A percentile compares a stretch with the other conserved stretches of the same genome.
These are phyloP conservation scores for Meiosimyza decipiens DNA, from an alignment of 2,888 invertebrate genomes.

Conservation along the genomic window DNA sequence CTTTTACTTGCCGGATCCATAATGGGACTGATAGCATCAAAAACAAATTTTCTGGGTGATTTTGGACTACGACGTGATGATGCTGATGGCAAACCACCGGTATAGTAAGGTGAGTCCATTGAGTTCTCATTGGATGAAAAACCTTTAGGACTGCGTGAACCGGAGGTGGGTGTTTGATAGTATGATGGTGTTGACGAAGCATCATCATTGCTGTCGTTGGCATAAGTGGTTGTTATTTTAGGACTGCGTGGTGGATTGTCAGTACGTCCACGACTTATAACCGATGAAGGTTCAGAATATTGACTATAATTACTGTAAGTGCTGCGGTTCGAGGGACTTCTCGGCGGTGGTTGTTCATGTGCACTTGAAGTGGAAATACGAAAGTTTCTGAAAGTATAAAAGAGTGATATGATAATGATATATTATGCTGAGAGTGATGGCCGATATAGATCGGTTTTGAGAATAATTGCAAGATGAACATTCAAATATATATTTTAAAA, in stretches of 20 bases:
- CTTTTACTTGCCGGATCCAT: slow-evolving; percentile 52
- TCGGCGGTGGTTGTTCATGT: slow-evolving; percentile 44
- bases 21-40: slow-evolving; percentile 67
- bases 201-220: slow-evolving; percentile 59
- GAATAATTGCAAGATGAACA: too few species aligned
- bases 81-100: slow-evolving; percentile 46
- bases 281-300: slow-evolving; percentile 33
- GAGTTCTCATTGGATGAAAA: slow-evolving; percentile 53
- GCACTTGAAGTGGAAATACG: slow-evolving; percentile 37
- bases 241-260: slow-evolving; percentile 65
- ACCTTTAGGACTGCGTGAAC: slow-evolving; percentile 51
- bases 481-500: too few species aligned
- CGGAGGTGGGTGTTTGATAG: slow-evolving; percentile 63
- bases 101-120: slow-evolving; percentile 52
- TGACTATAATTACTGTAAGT: slow-evolving; percentile 50
- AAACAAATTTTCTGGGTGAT: slow-evolving; percentile 72
- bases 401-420: too few species aligned
- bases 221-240: slow-evolving; percentile 66
- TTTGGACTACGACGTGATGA: slow-evolving; percentile 68
- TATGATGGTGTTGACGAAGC: slow-evolving; percentile 57
- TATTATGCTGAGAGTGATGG: too few species aligned
- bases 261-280: slow-evolving; percentile 40
- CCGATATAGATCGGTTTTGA: not conserved
- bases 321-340: slow-evolving; percentile 49
- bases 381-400: slow-evolving; percentile 35